Conservation (phyloP, 2,888 invertebrate species). For the Lasioglossum villosulum region DNA sequence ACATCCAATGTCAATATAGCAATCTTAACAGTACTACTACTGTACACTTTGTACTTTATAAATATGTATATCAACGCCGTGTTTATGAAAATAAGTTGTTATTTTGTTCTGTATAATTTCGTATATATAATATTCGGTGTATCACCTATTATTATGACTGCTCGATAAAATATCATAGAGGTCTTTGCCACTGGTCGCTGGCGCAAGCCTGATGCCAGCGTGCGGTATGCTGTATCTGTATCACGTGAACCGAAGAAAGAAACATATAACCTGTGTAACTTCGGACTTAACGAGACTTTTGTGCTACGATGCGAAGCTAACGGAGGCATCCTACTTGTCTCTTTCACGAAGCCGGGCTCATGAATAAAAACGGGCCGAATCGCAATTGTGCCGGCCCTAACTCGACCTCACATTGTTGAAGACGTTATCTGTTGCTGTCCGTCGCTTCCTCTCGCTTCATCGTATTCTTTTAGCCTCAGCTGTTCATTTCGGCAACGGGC, state of each 20-base stretch:
- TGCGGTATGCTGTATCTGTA: constrained; percentile 20
- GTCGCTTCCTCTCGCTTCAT: background rate
- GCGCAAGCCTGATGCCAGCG: constrained; percentile 24
- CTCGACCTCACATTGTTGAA: constrained; percentile 18
- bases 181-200: constrained; percentile 45
- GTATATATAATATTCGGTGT: background rate
- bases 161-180: constrained; percentile 39
- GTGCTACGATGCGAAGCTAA: constrained; percentile 60
- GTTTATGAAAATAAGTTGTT: too few species aligned
- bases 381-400: constrained; percentile 49
- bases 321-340: constrained; percentile 64
- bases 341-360: constrained; percentile 44
- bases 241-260: constrained; percentile 63
- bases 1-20: too few species aligned
- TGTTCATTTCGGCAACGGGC: background rate
- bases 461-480: constrained; percentile 3
- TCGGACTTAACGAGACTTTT: constrained; percentile 69
- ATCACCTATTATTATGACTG: background rate
- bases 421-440: background rate
- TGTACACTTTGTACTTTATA: too few species aligned
- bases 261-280: constrained; percentile 53
- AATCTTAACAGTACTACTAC: too few species aligned
- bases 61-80: too few species aligned
- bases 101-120: too few species aligned
- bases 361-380: constrained; percentile 59